These are phyloP conservation scores for Steinernema feltiae DNA, from an alignment of 1,140 invertebrate genomes.

Conservation along the genomic window DNA sequence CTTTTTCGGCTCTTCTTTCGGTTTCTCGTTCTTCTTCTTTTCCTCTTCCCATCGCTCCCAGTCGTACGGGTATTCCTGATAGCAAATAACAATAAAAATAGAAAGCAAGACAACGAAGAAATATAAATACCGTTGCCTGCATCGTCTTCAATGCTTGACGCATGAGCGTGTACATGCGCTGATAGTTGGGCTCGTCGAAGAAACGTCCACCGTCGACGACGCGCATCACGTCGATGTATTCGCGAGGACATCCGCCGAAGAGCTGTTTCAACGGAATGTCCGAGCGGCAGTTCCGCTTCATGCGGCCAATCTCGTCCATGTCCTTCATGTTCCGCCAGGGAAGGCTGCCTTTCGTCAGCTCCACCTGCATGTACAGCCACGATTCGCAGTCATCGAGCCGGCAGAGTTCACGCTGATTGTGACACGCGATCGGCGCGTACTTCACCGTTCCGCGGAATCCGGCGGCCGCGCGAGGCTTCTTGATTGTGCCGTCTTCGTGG, in stretches of 20 bases:
- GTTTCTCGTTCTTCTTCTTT: conserved; percentile 14
- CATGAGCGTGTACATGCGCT: conserved; percentile 39
- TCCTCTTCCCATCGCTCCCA: conserved; percentile 37
- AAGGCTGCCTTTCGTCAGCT: conserved; percentile 12
- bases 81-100: too few relatives aligned
- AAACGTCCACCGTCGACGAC: conserved; percentile 43
- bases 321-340: conserved; percentile 29
- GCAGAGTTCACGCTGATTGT: conserved; percentile 39
- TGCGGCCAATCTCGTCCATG: conserved; percentile 41
- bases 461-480: conserved; percentile 35
- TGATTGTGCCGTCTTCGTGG: conserved; percentile 40
- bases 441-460: conserved; percentile 49
- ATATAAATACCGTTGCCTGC: conserved; percentile 20
- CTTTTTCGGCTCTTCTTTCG: too few relatives aligned
- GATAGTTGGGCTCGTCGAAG: conserved; percentile 44
- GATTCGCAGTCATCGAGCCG: conserved; percentile 32
- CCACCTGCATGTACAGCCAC: conserved; percentile 28
- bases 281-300: conserved; percentile 25
- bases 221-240: conserved; percentile 42
- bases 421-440: conserved; percentile 47
- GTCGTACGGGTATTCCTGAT: conserved; percentile 44
- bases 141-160: conserved; percentile 32
- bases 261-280: conserved; percentile 35
- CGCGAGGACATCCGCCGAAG: conserved; percentile 45
- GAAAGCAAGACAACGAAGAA: neutral